Evolutionary conservation across 2,888 invertebrate species (phyloP).

Genomic region (Orthosia gracilis): DNA sequence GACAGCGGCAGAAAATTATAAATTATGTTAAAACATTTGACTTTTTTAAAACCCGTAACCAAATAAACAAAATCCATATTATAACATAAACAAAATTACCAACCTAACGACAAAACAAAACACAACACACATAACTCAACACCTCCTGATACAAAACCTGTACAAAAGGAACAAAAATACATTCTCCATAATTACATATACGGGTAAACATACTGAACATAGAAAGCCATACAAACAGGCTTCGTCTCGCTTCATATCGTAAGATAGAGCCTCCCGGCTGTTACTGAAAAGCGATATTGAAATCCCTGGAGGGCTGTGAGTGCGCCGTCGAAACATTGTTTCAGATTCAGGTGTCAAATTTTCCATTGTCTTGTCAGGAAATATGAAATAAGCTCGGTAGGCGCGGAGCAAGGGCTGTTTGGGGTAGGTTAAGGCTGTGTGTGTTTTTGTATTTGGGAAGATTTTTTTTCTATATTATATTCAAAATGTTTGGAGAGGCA

Average conservation of each 20-base stretch:
- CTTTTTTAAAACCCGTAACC: too few relatives aligned
- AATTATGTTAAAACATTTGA: too few relatives aligned
- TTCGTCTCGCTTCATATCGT: constrained; percentile 51
- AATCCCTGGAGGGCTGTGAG: constrained; percentile 65
- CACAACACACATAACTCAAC: background rate
- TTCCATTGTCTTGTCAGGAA: constrained; percentile 72
- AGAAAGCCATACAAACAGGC: constrained; percentile 43
- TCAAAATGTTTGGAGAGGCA: background rate
- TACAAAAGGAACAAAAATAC: constrained; percentile 19
- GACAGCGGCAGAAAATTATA: too few relatives aligned
- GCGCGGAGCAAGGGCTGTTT: constrained; percentile 25
- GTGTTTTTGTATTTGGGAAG: background rate
- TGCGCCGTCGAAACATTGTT: constrained; percentile 63
- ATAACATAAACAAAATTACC: background rate
- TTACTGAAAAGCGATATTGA: constrained; percentile 69
- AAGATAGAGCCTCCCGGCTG: constrained; percentile 59
- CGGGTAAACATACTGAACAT: constrained; percentile 33
- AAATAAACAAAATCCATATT: background rate
- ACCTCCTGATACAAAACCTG: background rate
- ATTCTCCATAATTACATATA: constrained; percentile 39
- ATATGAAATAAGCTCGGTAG: constrained; percentile 65
- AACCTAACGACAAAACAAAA: background rate
- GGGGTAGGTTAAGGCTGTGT: constrained; percentile 38
- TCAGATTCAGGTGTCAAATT: constrained; percentile 75
- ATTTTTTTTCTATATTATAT: background rate